phyloP scores from a whole-genome alignment of 2,113 vertebrate genomes.

The Bufo bufo region DNA sequence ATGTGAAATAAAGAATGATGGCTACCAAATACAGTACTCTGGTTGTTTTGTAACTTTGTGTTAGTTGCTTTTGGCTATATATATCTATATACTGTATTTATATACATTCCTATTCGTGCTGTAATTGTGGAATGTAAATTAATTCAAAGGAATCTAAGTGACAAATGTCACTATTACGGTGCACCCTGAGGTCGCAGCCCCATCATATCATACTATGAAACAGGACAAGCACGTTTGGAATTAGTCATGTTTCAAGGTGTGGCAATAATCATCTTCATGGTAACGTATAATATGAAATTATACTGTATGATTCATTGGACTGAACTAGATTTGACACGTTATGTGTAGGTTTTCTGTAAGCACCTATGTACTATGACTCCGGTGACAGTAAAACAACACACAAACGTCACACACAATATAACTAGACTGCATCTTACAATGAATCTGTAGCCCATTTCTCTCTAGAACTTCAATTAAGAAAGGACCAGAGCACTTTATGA shows the following conservation, averaged over 20 bases:
- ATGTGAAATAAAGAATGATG: no score
- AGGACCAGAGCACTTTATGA: neutral
- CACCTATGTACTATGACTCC: neutral
- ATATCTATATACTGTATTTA: no score
- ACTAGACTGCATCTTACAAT: no score
- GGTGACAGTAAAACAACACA: no score
- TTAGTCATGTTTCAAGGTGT: neutral
- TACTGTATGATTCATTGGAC: slow-evolving; percentile 17
- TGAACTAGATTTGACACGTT: neutral
- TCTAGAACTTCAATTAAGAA: no score
- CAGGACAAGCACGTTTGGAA: slow-evolving; percentile 18
- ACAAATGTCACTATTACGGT: neutral
- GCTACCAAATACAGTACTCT: no score
- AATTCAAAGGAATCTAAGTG: neutral
- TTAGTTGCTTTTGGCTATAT: no score
- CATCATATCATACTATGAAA: neutral
- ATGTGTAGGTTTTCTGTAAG: neutral
- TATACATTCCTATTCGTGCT: no score
- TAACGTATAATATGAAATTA: neutral
- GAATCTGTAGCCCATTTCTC: no score
- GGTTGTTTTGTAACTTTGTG: no score
- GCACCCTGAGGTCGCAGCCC: neutral
- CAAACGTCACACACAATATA: no score
- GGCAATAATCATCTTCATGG: neutral
- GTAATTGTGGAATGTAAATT: neutral